Conservation (phyloP, 2,113 vertebrate species). For the Podarcis muralis region DNA sequence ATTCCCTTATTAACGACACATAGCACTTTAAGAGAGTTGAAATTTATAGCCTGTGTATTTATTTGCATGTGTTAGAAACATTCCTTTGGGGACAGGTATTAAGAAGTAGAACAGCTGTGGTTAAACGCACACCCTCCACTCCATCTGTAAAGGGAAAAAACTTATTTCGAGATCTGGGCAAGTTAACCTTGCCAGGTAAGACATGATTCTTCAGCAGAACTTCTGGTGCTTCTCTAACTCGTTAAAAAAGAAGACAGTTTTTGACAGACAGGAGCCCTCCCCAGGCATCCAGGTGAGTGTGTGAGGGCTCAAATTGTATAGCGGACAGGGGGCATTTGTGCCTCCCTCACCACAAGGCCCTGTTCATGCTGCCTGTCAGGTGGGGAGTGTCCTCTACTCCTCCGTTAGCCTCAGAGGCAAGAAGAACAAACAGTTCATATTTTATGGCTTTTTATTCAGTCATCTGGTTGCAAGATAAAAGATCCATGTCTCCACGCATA, state of each 20-base stretch:
- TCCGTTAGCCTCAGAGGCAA: too few species aligned
- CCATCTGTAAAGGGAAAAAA: not conserved
- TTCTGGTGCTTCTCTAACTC: not conserved
- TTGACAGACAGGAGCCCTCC: not conserved
- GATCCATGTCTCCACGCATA: too few species aligned
- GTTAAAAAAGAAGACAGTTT: not conserved
- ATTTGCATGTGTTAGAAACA: fast-evolving
- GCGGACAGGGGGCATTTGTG: too few species aligned
- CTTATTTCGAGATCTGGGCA: not conserved
- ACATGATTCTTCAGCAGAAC: not conserved
- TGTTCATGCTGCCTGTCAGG: too few species aligned
- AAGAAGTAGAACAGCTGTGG: not conserved
- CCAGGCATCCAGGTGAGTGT: not conserved
- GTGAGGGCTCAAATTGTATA: not conserved
- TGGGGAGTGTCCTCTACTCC: too few species aligned
- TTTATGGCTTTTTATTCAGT: too few species aligned
- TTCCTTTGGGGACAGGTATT: not conserved
- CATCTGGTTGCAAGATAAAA: too few species aligned
- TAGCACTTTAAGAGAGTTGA: not conserved
- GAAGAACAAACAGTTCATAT: too few species aligned
- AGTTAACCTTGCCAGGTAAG: not conserved
- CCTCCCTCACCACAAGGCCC: too few species aligned
- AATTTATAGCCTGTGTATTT: not conserved
- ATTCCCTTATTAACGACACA: not conserved
- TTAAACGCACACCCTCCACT: not conserved